Conservation (phyloP, 2,113 vertebrate species). For the Ochotona curzoniae region DNA sequence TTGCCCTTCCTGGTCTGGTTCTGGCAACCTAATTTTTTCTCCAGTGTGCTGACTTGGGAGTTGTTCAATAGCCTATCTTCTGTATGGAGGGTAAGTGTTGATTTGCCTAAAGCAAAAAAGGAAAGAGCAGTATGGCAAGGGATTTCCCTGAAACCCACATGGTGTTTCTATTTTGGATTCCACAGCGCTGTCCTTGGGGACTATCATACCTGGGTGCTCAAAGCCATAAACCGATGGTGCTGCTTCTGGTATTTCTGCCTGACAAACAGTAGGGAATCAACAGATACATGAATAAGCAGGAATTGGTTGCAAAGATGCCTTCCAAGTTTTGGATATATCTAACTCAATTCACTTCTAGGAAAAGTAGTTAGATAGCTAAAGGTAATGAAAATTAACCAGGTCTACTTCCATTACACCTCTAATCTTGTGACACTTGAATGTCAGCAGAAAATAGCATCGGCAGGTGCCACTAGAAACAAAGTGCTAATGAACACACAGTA, state of each 20-base stretch:
- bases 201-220: neutral
- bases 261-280: neutral
- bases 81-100: neutral
- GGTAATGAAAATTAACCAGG: neutral
- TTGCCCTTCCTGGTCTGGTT: slow-evolving; percentile 34
- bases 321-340: neutral
- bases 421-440: neutral
- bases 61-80: neutral
- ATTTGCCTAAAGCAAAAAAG: neutral
- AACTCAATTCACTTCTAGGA: neutral
- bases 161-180: neutral
- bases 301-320: neutral
- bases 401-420: neutral
- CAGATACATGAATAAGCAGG: neutral
- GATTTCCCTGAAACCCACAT: neutral
- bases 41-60: neutral
- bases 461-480: neutral
- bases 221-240: neutral
- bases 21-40: neutral
- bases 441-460: neutral
- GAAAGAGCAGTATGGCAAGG: neutral
- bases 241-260: neutral
- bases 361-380: slow-evolving; percentile 9
- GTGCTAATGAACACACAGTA: neutral
- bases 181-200: neutral